Evolutionary conservation across 1,140 invertebrate genomes (phyloP).

Genomic region (Drosophila sturtevanti): DNA sequence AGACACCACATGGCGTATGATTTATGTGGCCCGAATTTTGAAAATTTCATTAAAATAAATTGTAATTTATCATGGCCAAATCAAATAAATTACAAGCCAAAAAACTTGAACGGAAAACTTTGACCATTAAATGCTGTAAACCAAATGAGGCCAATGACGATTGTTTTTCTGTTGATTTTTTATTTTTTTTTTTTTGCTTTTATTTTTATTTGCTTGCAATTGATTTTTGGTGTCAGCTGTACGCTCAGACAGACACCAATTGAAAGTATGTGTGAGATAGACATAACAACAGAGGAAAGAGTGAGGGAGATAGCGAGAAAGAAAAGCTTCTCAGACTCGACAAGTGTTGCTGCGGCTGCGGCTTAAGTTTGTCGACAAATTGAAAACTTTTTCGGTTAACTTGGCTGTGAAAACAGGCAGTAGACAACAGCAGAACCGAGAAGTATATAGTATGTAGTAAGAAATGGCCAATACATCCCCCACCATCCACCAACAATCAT

Average conservation of each 20-base stretch:
- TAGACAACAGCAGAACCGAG: not conserved
- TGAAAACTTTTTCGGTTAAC: conserved; percentile 72
- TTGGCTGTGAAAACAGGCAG: conserved; percentile 31
- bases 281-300: conserved; percentile 11
- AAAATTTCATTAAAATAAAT: conserved; percentile 75
- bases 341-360: conserved; percentile 68
- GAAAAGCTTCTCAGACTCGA: conserved; percentile 23
- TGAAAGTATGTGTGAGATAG: not conserved
- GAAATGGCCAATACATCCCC: conserved; percentile 39
- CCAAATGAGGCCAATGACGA: conserved; percentile 64
- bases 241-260: conserved; percentile 34
- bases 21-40: conserved; percentile 55
- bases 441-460: conserved; percentile 3
- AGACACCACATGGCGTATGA: conserved; percentile 74
- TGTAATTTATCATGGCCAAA: conserved; percentile 74
- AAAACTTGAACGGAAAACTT: conserved; percentile 56
- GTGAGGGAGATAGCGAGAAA: not conserved
- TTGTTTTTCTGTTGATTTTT: conserved; percentile 31
- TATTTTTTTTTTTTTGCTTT: conserved; percentile 15
- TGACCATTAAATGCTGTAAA: conserved; percentile 72
- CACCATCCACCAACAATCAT: conserved; percentile 13
- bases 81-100: conserved; percentile 69
- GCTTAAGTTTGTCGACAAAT: conserved; percentile 78
- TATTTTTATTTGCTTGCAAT: conserved; percentile 68
- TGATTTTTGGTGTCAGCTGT: conserved; percentile 78